Base-by-base conservation (phyloP, 2,888 invertebrate genomes). In the Phalera bucephala region DNA sequence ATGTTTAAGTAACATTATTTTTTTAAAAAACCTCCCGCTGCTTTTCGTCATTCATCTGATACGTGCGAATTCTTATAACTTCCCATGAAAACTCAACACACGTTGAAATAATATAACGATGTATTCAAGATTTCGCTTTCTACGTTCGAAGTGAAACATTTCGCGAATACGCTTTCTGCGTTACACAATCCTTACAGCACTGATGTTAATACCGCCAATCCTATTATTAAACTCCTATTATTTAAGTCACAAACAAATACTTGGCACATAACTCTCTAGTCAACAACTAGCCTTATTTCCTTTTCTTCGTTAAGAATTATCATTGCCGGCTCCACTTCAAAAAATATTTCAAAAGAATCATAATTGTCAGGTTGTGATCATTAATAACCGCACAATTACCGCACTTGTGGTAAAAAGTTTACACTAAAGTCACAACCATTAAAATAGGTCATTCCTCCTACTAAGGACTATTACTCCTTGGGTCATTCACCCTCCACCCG, bases 361-460 rank as follows among this genome's bases (percentile, higher is more conserved):
- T 23, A 11, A 23, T 23, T 23, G 23, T 11, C 22, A 10, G 22
- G 10, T 23, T 1, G 6, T 23, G 23, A 23, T 10, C 2, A 25
- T 25, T 20, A 6, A n/a, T n/a, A n/a, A n/a, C n/a, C n/a, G n/a
- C n/a, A n/a, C 12, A 25, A 12, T 12, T 2, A 12, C 10, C 25
- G 14, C 14, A 14, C n/a, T 8, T 3, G 13, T 14, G 6, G 7
- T 3, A 2, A 25, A 1, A 25, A 26, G n/a, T n/a, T 12, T 6
- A 12, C 14, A 26, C 5, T 27, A n/a, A n/a, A 27, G 27, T 32
- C 37, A 26, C 25, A 22, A 31, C 26, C 25, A 2, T 25, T 40
- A 58, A 76, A 71, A 70, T 75, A 63, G 77, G 69, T 80, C 75
- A 41, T 79, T 79, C 66, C 80, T 76, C 78, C 44, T 56, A n/a